Percentiles rank a stretch among this genome's conserved stretches.
These are phyloP conservation scores for Lutraria rhynchaena DNA, from an alignment of 1,140 invertebrate species.

Conservation along the genomic window DNA sequence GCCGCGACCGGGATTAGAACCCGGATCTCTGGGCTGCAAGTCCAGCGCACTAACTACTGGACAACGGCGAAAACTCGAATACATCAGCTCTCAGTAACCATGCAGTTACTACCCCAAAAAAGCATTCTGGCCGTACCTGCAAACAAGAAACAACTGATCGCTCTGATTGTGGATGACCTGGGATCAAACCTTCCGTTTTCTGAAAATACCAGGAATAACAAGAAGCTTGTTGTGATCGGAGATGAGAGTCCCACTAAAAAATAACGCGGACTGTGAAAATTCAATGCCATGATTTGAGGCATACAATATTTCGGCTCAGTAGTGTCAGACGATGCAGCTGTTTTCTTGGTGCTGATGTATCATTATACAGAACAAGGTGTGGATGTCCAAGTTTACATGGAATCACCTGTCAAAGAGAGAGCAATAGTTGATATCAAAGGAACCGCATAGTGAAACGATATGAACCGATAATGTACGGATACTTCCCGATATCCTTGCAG, in stretches of 20 bases:
- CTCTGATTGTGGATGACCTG: neutral
- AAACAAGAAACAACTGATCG: conserved; percentile 24
- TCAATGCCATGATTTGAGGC: neutral
- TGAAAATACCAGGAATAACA: conserved; percentile 11
- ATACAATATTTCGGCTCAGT: neutral
- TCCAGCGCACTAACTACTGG: no score
- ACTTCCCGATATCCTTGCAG: neutral
- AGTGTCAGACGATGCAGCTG: conserved; percentile 2
- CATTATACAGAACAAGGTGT: neutral
- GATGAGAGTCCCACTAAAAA: neutral
- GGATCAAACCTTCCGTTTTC: conserved; percentile 3
- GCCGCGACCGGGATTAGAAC: no score
- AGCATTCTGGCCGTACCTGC: neutral
- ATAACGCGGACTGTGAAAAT: neutral
- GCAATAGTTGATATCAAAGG: neutral
- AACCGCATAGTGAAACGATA: no score
- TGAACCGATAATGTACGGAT: neutral
- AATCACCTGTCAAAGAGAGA: neutral
- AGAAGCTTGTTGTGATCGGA: conserved; percentile 18
- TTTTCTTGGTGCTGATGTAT: neutral
- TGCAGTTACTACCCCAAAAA: neutral
- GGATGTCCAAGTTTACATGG: neutral
- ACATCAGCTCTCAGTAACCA: neutral
- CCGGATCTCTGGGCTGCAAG: no score
- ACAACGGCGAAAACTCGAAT: no score